phyloP scores from a whole-genome alignment of 2,888 invertebrate genomes.

The Pyrochroa serraticornis region DNA sequence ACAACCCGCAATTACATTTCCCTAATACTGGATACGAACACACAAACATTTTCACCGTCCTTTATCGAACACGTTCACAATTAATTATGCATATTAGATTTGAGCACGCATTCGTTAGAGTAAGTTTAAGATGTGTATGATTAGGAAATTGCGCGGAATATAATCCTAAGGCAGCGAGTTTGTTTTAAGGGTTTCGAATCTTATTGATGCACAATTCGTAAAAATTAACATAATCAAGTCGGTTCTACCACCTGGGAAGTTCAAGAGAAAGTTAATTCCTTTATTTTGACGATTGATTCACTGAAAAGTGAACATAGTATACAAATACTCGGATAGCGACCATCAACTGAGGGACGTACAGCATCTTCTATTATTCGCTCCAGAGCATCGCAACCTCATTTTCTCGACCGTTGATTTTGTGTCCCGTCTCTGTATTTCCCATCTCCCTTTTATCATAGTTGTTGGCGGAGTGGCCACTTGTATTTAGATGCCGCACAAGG shows the following conservation, averaged over 20 bases:
- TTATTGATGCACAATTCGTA: no score
- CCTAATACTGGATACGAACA: background rate
- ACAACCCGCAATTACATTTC: background rate
- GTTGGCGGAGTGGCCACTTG: slow-evolving; percentile 42
- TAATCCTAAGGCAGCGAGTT: background rate
- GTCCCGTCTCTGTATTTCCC: slow-evolving; percentile 50
- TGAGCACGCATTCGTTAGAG: no score
- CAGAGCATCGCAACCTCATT: slow-evolving; percentile 63
- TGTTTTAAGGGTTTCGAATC: background rate
- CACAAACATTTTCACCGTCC: no score
- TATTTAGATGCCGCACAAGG: slow-evolving; percentile 44
- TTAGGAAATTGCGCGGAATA: slow-evolving; percentile 5
- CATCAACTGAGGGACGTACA: slow-evolving; percentile 46
- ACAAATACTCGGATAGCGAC: slow-evolving; percentile 41
- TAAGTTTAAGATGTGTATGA: background rate
- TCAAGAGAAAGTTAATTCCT: slow-evolving; percentile 36
- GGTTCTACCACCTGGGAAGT: background rate
- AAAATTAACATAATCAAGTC: slow-evolving; percentile 6
- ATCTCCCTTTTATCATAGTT: slow-evolving; percentile 45
- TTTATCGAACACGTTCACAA: background rate
- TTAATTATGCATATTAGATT: background rate
- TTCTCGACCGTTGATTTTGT: slow-evolving; percentile 64
- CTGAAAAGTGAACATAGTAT: slow-evolving; percentile 43
- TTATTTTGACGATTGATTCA: slow-evolving; percentile 45
- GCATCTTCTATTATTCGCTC: slow-evolving; percentile 60